These are phyloP conservation scores for Danaus plexippus DNA, from an alignment of 1,140 invertebrate species.

Conservation along the genomic window DNA sequence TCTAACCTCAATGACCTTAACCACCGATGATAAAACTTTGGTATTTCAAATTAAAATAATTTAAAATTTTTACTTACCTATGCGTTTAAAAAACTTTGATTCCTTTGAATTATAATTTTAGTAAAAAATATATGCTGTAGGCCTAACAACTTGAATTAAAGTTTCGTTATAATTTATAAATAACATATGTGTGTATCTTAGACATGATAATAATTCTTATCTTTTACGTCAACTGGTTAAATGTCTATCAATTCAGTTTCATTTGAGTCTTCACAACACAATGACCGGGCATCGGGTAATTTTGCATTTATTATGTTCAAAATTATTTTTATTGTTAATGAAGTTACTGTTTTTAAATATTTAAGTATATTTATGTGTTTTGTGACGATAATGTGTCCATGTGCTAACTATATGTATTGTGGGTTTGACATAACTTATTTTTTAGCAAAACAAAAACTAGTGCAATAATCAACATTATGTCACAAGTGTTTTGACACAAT, in stretches of 20 bases:
- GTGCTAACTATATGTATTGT: too few species aligned
- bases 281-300: slow-evolving; percentile 63
- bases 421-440: too few species aligned
- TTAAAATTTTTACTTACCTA: slow-evolving; percentile 19
- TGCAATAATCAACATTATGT: too few species aligned
- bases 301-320: slow-evolving; percentile 25
- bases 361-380: not conserved
- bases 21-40: slow-evolving; percentile 7
- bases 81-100: slow-evolving; percentile 7
- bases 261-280: slow-evolving; percentile 49
- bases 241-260: slow-evolving; percentile 52
- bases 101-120: slow-evolving; percentile 3
- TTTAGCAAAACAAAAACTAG: too few species aligned
- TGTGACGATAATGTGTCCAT: too few species aligned
- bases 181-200: slow-evolving; percentile 36
- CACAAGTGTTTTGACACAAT: too few species aligned
- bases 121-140: slow-evolving; percentile 18
- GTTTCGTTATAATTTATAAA: slow-evolving; percentile 34
- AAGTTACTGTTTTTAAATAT: slow-evolving; percentile 4
- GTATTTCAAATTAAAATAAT: slow-evolving; percentile 6
- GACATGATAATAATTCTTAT: slow-evolving; percentile 60
- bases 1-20: slow-evolving; percentile 60
- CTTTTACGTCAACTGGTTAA: slow-evolving; percentile 51
- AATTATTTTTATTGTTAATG: too few species aligned
- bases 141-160: slow-evolving; percentile 33